phyloP scores from a whole-genome alignment of 2,113 vertebrate species.

The Dipodomys merriami region DNA sequence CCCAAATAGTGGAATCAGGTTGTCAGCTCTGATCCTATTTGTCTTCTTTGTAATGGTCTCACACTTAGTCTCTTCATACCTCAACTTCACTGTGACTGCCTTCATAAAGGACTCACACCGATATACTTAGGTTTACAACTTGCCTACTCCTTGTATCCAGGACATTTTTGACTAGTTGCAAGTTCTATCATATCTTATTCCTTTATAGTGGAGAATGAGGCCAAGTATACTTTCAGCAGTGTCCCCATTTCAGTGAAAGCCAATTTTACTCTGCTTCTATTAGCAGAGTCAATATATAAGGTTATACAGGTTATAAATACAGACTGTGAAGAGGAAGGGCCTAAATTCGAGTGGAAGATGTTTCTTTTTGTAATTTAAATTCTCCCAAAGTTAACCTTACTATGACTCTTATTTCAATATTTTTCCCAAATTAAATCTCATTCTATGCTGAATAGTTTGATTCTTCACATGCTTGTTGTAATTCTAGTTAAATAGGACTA shows the following conservation, averaged over 20 bases:
- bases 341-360: neutral
- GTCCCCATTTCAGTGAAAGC: neutral
- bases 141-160: neutral
- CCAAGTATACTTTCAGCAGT: neutral
- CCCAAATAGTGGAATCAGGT: neutral
- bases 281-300: neutral
- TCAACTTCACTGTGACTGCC: neutral
- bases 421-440: neutral
- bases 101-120: neutral
- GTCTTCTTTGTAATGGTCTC: neutral
- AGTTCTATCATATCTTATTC: neutral
- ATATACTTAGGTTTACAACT: neutral
- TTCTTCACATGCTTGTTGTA: neutral
- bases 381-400: neutral
- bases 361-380: neutral
- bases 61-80: neutral
- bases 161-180: neutral
- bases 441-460: neutral
- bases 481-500: neutral
- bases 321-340: neutral
- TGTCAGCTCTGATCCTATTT: neutral
- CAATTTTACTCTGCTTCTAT: neutral
- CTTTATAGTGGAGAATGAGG: neutral
- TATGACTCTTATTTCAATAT: constrained; percentile 21
- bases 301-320: neutral